Evolutionary conservation across 1,140 invertebrate species (phyloP).

Genomic region (Pseudomyrmex sp.): DNA sequence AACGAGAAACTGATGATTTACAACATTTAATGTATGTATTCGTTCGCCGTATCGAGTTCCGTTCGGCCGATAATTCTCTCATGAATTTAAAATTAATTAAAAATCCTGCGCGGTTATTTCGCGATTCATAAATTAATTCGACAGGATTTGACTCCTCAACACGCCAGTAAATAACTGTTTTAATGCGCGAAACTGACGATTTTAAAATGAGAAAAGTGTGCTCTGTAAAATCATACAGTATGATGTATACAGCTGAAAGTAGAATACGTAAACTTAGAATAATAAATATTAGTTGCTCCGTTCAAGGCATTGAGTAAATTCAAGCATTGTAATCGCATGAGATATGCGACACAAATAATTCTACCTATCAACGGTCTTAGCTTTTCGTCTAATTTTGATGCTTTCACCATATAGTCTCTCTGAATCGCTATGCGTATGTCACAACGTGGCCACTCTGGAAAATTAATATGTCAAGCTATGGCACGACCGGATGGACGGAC

Average conservation of each 20-base stretch:
- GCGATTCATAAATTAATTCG: constrained; percentile 55
- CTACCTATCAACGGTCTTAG: not conserved
- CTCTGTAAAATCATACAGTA: not conserved
- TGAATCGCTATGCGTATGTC: constrained; percentile 2
- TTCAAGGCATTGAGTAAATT: not conserved
- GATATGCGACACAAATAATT: not conserved
- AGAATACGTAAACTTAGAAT: not conserved
- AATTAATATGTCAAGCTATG: constrained; percentile 77
- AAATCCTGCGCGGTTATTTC: constrained; percentile 51
- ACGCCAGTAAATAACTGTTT: constrained; percentile 52
- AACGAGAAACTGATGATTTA: not conserved
- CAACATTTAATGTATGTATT: constrained; percentile 41
- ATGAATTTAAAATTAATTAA: constrained; percentile 55
- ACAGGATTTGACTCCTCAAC: constrained; percentile 40
- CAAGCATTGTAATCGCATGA: not conserved
- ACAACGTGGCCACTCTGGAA: constrained; percentile 71
- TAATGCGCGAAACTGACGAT: constrained; percentile 35
- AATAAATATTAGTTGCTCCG: not conserved
- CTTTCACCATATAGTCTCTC: not conserved
- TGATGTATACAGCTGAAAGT: not conserved
- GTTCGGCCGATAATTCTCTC: not conserved
- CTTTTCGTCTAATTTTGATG: not conserved
- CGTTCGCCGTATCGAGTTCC: constrained; percentile 17
- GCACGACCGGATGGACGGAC: constrained; percentile 28
- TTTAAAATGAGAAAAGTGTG: constrained; percentile 22